Percentiles rank a stretch among this genome's conserved stretches.
phyloP scores from a whole-genome alignment of 2,888 invertebrate genomes.

The Drosophila suboccidentalis region DNA sequence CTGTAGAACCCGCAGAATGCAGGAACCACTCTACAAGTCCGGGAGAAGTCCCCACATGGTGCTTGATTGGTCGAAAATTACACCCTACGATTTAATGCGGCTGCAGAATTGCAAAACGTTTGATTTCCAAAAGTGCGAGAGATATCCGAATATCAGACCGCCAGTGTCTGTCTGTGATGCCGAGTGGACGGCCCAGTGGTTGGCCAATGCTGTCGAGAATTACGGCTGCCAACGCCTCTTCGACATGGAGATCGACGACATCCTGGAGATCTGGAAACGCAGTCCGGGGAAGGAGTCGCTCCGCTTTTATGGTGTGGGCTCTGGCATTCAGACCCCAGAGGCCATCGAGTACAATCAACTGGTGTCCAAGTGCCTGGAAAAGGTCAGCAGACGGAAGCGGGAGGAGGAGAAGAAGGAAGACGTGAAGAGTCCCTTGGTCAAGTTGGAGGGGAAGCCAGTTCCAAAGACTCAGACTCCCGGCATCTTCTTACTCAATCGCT shows the following conservation, averaged over 20 bases:
- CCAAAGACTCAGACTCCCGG: neutral
- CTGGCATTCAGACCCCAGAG: neutral
- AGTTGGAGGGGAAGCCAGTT: neutral
- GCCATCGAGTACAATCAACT: neutral
- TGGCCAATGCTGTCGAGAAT: neutral
- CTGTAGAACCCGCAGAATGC: neutral
- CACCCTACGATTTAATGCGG: constrained; percentile 20
- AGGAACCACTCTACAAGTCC: constrained; percentile 1
- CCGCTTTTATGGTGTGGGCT: constrained; percentile 2
- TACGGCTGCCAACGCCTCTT: neutral
- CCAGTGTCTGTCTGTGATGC: neutral
- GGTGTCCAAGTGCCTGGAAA: constrained; percentile 7
- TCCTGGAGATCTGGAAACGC: constrained; percentile 6
- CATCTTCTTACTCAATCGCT: constrained; percentile 1
- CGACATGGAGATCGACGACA: neutral
- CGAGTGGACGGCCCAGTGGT: constrained; percentile 1
- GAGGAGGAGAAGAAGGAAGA: neutral
- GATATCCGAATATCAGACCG: constrained; percentile 17
- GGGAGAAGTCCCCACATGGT: neutral
- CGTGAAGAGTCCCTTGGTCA: neutral
- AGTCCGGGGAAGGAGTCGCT: constrained; percentile 6
- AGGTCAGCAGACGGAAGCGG: neutral
- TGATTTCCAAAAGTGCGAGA: constrained; percentile 2
- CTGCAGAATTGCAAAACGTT: constrained; percentile 14
- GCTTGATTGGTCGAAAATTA: constrained; percentile 6